These are phyloP conservation scores for Mythimna loreyi DNA, from an alignment of 2,888 invertebrate genomes.

Conservation along the genomic window DNA sequence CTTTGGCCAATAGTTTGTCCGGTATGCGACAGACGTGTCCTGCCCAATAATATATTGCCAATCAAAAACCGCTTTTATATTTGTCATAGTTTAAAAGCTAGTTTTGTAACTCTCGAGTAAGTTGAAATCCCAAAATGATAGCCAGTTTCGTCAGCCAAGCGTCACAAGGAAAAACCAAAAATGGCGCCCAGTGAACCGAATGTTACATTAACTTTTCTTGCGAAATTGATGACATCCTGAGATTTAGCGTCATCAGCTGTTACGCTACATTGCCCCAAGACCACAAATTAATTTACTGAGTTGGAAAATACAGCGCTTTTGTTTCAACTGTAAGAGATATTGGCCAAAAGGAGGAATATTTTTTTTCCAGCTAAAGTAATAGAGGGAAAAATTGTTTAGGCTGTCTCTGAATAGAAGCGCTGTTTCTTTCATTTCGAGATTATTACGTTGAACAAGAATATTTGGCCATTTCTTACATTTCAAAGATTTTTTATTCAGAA, in stretches of 20 bases:
- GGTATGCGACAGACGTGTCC: no score
- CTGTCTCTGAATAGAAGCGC: slow-evolving; percentile 23
- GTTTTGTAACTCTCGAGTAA: slow-evolving; percentile 3
- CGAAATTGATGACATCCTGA: slow-evolving; percentile 67
- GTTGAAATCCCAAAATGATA: slow-evolving; percentile 12
- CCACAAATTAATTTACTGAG: slow-evolving; percentile 73
- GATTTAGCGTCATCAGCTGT: slow-evolving; percentile 74
- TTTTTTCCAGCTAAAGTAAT: slow-evolving; percentile 28
- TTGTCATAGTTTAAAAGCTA: not conserved
- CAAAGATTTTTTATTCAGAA: not conserved
- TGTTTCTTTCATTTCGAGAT: slow-evolving; percentile 29
- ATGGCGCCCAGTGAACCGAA: slow-evolving; percentile 66
- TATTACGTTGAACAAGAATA: slow-evolving; percentile 12
- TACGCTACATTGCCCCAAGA: slow-evolving; percentile 72
- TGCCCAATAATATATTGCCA: no score
- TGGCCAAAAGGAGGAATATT: slow-evolving; percentile 15
- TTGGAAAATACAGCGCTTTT: slow-evolving; percentile 68
- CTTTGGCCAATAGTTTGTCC: no score
- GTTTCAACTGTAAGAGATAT: slow-evolving; percentile 59
- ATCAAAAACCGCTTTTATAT: no score
- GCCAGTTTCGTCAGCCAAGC: slow-evolving; percentile 29
- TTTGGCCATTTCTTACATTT: slow-evolving; percentile 16
- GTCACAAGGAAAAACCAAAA: slow-evolving; percentile 51
- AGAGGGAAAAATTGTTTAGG: slow-evolving; percentile 20
- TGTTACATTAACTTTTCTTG: slow-evolving; percentile 66